Evolutionary conservation across 2,888 invertebrate species (phyloP).

Genomic region (Parnassius smintheus): DNA sequence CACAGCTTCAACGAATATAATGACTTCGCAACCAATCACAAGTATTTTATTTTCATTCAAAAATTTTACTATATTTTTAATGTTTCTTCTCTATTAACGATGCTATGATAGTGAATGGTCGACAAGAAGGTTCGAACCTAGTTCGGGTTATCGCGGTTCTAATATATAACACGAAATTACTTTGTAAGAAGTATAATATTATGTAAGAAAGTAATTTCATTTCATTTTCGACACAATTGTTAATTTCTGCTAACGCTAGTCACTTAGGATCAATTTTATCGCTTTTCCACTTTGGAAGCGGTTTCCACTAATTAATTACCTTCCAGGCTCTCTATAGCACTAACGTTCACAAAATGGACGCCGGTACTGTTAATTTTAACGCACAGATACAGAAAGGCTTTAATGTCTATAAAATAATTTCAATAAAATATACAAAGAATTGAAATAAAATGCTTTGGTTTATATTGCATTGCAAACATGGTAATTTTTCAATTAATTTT

Average conservation of each 20-base stretch:
- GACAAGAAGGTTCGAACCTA: too few species aligned
- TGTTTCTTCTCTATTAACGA: too few species aligned
- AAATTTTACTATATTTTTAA: too few species aligned
- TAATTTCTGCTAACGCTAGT: conserved; percentile 26
- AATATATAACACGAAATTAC: too few species aligned
- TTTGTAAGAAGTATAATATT: too few species aligned
- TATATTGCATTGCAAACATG: conserved; percentile 9
- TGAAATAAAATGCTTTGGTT: conserved; percentile 20
- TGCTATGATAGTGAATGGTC: too few species aligned
- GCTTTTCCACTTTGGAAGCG: conserved; percentile 48
- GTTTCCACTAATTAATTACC: conserved; percentile 61
- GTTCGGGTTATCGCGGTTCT: too few species aligned
- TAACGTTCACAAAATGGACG: conserved; percentile 40
- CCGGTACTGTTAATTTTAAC: conserved; percentile 18
- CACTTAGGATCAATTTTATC: conserved; percentile 33
- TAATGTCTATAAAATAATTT: conserved; percentile 11
- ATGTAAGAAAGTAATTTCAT: not conserved
- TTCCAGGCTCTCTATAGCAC: conserved; percentile 38
- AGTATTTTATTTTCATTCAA: too few species aligned
- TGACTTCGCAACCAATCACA: too few species aligned
- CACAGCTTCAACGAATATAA: too few species aligned
- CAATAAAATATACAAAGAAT: conserved; percentile 9
- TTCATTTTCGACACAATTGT: not conserved
- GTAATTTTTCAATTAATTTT: conserved; percentile 19
- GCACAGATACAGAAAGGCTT: conserved; percentile 25